A percentile compares a stretch with the other conserved stretches of the same genome.
Evolutionary conservation across 2,888 invertebrate genomes (phyloP).

Genomic region (Teleiodes luculella): DNA sequence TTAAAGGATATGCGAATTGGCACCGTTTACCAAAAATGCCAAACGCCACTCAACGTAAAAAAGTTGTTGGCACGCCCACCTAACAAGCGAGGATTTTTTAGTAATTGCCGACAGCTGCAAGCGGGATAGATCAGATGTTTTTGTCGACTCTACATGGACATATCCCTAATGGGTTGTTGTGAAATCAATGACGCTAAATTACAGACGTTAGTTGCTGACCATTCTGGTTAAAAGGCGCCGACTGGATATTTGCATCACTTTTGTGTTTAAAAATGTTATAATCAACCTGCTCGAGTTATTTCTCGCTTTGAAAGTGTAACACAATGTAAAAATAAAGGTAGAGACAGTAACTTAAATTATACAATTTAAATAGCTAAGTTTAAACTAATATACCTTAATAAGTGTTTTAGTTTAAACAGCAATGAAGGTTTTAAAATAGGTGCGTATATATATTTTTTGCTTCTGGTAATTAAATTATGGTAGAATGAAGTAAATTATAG

Average conservation of each 20-base stretch:
- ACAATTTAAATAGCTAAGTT: not conserved
- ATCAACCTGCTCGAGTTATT: not conserved
- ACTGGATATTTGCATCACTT: slow-evolving; percentile 10
- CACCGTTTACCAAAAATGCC: slow-evolving; percentile 48
- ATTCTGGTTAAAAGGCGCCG: slow-evolving; percentile 17
- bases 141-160: slow-evolving; percentile 43
- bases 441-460: no score
- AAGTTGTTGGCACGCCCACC: slow-evolving; percentile 45
- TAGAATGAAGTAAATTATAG: no score
- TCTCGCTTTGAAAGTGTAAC: not conserved
- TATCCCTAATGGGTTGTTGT: slow-evolving; percentile 48
- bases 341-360: not conserved
- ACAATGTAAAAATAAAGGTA: not conserved
- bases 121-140: slow-evolving; percentile 42
- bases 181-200: slow-evolving; percentile 54
- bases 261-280: slow-evolving; percentile 13
- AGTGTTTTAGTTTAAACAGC: no score
- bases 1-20: slow-evolving; percentile 36
- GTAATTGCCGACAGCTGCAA: slow-evolving; percentile 52
- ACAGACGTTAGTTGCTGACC: slow-evolving; percentile 33
- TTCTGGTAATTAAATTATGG: no score
- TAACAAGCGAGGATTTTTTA: slow-evolving; percentile 50
- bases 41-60: slow-evolving; percentile 39
- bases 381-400: not conserved
- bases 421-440: no score